phyloP scores from a whole-genome alignment of 2,113 vertebrate species.

The Saccopteryx bilineata region DNA sequence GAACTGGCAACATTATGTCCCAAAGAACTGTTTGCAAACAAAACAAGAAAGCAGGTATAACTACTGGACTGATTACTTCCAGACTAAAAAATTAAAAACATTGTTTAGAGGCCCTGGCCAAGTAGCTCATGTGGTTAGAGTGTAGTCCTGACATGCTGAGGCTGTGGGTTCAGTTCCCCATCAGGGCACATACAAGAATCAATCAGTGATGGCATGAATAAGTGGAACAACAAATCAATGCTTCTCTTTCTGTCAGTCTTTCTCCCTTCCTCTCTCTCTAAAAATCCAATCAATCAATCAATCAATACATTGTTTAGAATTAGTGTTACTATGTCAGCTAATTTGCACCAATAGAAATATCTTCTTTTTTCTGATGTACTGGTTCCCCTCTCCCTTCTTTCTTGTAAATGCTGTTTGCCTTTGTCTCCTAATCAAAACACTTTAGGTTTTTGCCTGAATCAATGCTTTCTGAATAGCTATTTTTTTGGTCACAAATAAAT shows the following conservation, averaged over 20 bases:
- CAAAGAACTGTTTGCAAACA: neutral
- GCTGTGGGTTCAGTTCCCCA: too few species aligned
- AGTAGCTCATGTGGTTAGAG: too few species aligned
- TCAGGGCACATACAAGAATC: too few species aligned
- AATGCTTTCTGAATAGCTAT: neutral
- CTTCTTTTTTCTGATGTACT: neutral
- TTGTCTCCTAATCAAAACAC: neutral
- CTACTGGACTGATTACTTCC: neutral
- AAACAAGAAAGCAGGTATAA: neutral
- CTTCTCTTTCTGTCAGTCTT: too few species aligned
- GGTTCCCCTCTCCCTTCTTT: neutral
- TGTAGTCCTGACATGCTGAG: too few species aligned
- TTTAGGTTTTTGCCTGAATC: neutral
- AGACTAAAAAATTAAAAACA: neutral
- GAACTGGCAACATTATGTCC: neutral
- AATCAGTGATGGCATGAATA: too few species aligned
- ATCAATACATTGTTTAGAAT: neutral
- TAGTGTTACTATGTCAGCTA: neutral
- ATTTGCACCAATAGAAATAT: neutral
- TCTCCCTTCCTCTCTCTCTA: too few species aligned
- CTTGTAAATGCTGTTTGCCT: neutral
- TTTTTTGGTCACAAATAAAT: too few species aligned
- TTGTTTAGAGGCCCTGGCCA: neutral
- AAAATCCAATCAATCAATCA: too few species aligned
- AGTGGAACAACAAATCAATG: too few species aligned